Base-by-base conservation (phyloP, 2,888 invertebrate genomes). In the Heliconius ismenius region DNA sequence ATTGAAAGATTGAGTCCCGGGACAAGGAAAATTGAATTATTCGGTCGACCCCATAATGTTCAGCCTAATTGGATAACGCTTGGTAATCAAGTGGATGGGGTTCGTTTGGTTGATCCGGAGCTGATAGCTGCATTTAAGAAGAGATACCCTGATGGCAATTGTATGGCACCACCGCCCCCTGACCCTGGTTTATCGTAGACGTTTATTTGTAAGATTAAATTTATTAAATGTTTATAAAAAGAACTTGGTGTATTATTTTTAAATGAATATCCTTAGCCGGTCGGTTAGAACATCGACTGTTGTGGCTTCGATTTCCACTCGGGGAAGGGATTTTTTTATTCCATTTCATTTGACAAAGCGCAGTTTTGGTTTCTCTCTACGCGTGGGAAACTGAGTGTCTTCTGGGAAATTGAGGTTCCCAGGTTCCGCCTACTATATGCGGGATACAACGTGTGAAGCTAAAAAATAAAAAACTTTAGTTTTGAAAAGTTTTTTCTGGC, bases 41-140 rank as follows among this genome's bases (percentile, higher is more conserved):
- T 99, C 88, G 99, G 99, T 0, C 94, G 99, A 76, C 98, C 98
- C 0, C 99, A 99, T 89, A 99, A 99, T 87, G 98, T 99, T 0
- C 99, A 99, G 89, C 99, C 99, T 0, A 99, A 99, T 88, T 99
- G 99, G 95, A 98, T 98, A 85, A 99, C 99, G 0, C 92, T 99
- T 7, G 99, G 99, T 0, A 99, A 99, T 93, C 99, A 99, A 92
- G 96, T 99, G 73, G 98, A 98, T 86, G 99, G 99, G 1, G 98
- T 99, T 1, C 96, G 98, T 73, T 92, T 99, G 1, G 97, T 99
- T 1, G 99, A 99, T 91, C 98, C 98, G 0, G 98, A 98, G 78
- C 93, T 99, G 15, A 98, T 98, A 75, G 96, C 97, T 77, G 96
- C 97, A 74, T 99, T 98, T 91, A 97, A 97, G 85, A 97, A 97